phyloP scores from a whole-genome alignment of 2,888 invertebrate species.

The Lithosia quadra region DNA sequence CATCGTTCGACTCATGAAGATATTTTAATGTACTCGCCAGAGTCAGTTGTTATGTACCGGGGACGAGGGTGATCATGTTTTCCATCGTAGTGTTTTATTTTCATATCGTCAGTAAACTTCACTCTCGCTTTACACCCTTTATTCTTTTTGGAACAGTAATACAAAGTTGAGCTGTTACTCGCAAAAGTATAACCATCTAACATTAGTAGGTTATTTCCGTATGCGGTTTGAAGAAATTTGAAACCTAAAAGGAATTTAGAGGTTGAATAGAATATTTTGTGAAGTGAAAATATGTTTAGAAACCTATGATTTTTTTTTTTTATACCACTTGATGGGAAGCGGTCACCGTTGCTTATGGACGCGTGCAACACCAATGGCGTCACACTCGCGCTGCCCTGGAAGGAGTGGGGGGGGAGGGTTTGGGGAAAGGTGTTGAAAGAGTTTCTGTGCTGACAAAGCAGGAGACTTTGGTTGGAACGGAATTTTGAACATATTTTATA shows the following conservation, averaged over 20 bases:
- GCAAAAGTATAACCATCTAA: slow-evolving; percentile 47
- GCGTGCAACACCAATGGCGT: no score
- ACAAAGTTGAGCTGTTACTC: not conserved
- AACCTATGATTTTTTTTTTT: no score
- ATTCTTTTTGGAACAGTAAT: slow-evolving; percentile 23
- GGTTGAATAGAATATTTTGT: not conserved
- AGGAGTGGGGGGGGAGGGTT: no score
- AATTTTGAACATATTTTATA: no score
- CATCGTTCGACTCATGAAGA: slow-evolving; percentile 2
- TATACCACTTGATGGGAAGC: no score
- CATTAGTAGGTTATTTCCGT: slow-evolving; percentile 27
- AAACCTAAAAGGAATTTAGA: slow-evolving; percentile 9
- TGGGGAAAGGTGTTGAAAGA: no score
- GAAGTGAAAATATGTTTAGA: not conserved
- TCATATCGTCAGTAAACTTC: slow-evolving; percentile 9
- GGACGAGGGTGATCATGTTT: slow-evolving; percentile 11
- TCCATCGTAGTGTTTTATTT: not conserved
- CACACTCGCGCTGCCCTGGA: no score
- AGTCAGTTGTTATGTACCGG: not conserved
- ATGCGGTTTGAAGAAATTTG: slow-evolving; percentile 6
- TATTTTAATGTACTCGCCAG: slow-evolving; percentile 17
- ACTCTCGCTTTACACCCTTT: slow-evolving; percentile 32
- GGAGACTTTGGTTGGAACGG: no score
- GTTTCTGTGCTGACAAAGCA: no score
- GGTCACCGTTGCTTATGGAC: no score